A percentile compares a stretch with the other conserved stretches of the same genome.
phyloP scores from a whole-genome alignment of 1,140 invertebrate species.

The Apis mellifera region Amel_HAv3.1 CM009945.2:3964001-3964500 shows the following conservation, averaged over 20 bases:
- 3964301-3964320: constrained; percentile 63
- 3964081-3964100: too few species aligned
- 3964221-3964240: constrained; percentile 2
- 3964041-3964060: too few species aligned
- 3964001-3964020: too few species aligned
- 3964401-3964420: background rate
- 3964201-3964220: background rate
- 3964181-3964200: background rate
- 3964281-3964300: constrained; percentile 63
- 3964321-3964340: constrained; percentile 31
- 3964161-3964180: constrained; percentile 13
- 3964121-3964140: too few species aligned
- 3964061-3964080: too few species aligned
- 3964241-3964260: constrained; percentile 26
- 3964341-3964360: constrained; percentile 49
- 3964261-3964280: constrained; percentile 54
- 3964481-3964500: background rate
- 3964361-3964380: background rate
- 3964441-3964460: too few species aligned
- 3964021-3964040: too few species aligned
- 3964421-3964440: too few species aligned
- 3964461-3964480: background rate
- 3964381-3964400: background rate
- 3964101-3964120: too few species aligned
- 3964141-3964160: background rate